Base-by-base conservation (phyloP, 2,888 invertebrate species). In the Cheilosia grossa region DNA sequence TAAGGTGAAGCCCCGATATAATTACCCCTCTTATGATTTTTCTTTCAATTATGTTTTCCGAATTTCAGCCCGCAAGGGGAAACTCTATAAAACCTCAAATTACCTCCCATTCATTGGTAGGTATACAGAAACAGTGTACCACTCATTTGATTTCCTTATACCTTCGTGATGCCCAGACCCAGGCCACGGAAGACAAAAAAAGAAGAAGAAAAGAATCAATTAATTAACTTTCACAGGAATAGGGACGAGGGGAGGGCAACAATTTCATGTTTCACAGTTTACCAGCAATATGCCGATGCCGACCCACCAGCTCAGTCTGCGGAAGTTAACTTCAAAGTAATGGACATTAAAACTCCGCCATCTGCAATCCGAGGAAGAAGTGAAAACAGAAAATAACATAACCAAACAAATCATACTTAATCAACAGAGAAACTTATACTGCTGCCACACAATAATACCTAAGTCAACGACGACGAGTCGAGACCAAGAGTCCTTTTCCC, bases 351-450 rank as follows among this genome's bases (percentile, higher is more conserved):
- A 80, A 80, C 66, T 61, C 80, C 80, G 17, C 64, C 80, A 80
- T 54, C 73, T 79, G 72, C 40, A 64, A 79, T 59, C 64, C 49
- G 54, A 70, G 53, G 64, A 78, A 56, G 70, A 44, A 77, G 67
- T 69, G 59, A 70, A 58, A 78, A 79, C 80, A 80, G n/a, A 56
- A 59, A 75, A 69, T 63, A 74, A 74, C 81, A 81, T 69, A 81
- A 61, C 74, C 74, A 67, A 81, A 75, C 81, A 81, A 81, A 81
- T 81, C 74, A 81, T 81, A 75, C 69, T 81, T 81, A 75, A 81
- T 75, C 69, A 81, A 74, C 63, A 75, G 61, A 69, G 74, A 75
- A 80, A 80, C 66, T 66, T 61, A 51, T 24, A 66, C 80, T 59
- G 73, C 70, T 64, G 21, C 77, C 78, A 49, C 51, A 53, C 58